A percentile compares a stretch with the other conserved stretches of the same genome.
Evolutionary conservation across 2,888 invertebrate genomes (phyloP).

Genomic region (Crossocerus cetratus): DNA sequence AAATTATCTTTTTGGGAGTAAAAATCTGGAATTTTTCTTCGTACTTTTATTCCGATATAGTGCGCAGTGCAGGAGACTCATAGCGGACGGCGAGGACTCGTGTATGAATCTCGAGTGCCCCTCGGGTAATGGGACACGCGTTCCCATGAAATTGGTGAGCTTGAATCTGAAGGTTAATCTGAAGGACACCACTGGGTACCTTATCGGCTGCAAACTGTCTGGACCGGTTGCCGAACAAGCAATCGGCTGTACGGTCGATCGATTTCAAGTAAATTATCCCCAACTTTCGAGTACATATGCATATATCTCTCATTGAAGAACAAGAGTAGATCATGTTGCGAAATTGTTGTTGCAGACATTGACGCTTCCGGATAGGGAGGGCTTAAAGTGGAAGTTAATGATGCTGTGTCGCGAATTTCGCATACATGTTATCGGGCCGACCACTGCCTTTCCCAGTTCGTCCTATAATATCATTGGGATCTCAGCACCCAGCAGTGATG

Average conservation of each 20-base stretch:
- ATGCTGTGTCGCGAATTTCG: constrained; percentile 65
- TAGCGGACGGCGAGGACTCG: constrained; percentile 64
- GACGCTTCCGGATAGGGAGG: constrained; percentile 58
- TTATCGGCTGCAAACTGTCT: constrained; percentile 71
- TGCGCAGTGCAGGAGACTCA: constrained; percentile 68
- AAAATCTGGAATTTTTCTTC: background rate
- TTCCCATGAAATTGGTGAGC: constrained; percentile 63
- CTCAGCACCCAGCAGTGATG: constrained; percentile 42
- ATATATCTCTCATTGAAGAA: background rate
- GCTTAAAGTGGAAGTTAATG: constrained; percentile 66
- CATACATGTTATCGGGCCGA: constrained; percentile 72
- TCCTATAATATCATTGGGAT: constrained; percentile 71
- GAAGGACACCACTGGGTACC: constrained; percentile 72
- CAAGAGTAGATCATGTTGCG: background rate
- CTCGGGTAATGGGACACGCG: constrained; percentile 68
- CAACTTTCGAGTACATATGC: too few relatives aligned
- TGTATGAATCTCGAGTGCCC: constrained; percentile 74
- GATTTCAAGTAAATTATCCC: constrained; percentile 62
- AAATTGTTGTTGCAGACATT: constrained; percentile 59
- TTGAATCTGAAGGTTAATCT: constrained; percentile 70
- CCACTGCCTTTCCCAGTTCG: constrained; percentile 59
- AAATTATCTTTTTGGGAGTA: too few relatives aligned
- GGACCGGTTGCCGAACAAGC: constrained; percentile 68
- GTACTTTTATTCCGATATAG: constrained; percentile 43
- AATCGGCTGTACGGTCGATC: constrained; percentile 61